Base-by-base conservation (phyloP, 1,140 invertebrate species). In the Philopotamus ludificatus region DNA sequence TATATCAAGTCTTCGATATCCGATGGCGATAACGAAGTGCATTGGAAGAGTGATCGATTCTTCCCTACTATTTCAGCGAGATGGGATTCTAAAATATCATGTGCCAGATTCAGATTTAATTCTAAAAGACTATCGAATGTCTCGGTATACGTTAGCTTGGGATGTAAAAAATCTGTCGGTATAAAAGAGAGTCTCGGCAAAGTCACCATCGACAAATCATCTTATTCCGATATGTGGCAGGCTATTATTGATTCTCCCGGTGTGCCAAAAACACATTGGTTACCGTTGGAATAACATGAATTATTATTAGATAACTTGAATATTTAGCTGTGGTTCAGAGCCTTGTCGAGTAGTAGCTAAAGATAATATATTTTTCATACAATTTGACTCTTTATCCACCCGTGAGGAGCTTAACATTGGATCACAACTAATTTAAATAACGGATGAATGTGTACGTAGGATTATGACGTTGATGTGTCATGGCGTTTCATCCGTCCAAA, bases 1-100 rank as follows among this genome's bases (percentile, higher is more conserved):
- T 91, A 91, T 72, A 80, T 91, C 50, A 91, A 90, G 77, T 89
- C 89, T 54, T 86, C 86, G 0, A 84, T 89, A 49, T 84, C 87
- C 39, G 87, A 90, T 70, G 82, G 82, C 41, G 84, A 85, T 49
- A 85, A 85, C 1, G 85, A 88, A 44, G 84, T 87, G 42, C 88
- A 88, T 65, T 90, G 88, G 87, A 90, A 90, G 72, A 89, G 87
- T 61, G 84, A 87, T 61, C 80, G 83, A 45, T 90, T 91, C 74
- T 76, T 82, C 15, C 88, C 89, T 2, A 86, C 87, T 1, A 85
- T 90, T 68, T 84, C 83, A 1, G 82, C 82, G 25, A 80, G 83
- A 71, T 84, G 83, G 83, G 82, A 84, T 71, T 75, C 77, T 2
- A 81, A 81, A 59, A 77, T 77, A 20, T 76, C 82, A 4, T 79